Evolutionary conservation across 2,888 invertebrate species (phyloP), one percentile per base, ranked within the genome.

Genomic region (Synanthedon tipuliformis): DNA sequence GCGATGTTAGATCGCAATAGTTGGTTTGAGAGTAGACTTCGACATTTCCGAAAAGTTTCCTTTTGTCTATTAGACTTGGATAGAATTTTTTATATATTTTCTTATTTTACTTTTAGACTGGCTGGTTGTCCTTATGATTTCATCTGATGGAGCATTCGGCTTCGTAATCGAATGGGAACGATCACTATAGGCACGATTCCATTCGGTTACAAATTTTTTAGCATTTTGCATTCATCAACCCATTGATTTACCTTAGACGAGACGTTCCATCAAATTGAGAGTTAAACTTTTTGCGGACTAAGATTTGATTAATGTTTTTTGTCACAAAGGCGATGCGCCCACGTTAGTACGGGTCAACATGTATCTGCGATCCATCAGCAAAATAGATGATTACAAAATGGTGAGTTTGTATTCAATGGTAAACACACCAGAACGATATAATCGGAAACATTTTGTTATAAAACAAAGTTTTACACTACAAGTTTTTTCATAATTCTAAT

Each of bases 381-480:
- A 97, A 94, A 97, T 98, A 90, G 95, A 97, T 90, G 97, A 97
- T 93, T 96, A 96, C 90, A 95, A 96, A 91, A 98, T 97, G 97
- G 97, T 97, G 94, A 96, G 96, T 95, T 73, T 81, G 67, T 70
- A 66, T 72, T 34, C 34, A 34, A 78, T 68, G 81, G 67, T 70
- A 66, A 72, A 78, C 69, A 69, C 67, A 69, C 65, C 69, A 66
- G 65, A 65, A 64, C 65, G 55, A 60, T 64, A 34, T 57, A 57
- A 53, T 54, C 27, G 58, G 59, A 59, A 62, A 70, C 68, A 63
- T 81, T 82, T 80, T 83, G 81, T 83, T 81, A 76, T 78, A 73
- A 73, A 78, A 66, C 66, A 71, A 75, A 74, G 78, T 75, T 73
- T 64, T 48, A 11, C 34, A 34, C 7, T 23, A 48, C 16, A 15